Conservation (phyloP, 2,113 vertebrate genomes). For the Cyanoliseus patagonus region DNA sequence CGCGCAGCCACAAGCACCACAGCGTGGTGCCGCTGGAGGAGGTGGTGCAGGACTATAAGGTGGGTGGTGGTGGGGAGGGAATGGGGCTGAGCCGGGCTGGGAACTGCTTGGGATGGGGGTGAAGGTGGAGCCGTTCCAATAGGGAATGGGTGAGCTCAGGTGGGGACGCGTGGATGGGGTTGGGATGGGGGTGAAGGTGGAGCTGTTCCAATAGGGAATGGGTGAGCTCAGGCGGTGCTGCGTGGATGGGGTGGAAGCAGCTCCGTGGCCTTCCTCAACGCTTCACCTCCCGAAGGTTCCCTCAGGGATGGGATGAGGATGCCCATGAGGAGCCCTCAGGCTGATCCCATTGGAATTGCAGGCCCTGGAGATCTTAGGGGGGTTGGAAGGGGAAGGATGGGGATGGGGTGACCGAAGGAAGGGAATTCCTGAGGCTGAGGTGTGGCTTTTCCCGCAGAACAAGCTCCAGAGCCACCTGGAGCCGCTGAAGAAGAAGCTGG, state of each 20-base stretch:
- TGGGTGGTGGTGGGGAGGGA: neutral
- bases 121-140: no score
- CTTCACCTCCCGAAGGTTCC: neutral
- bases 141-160: no score
- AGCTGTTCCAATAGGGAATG: neutral
- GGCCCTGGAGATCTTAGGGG: neutral
- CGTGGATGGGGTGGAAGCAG: neutral
- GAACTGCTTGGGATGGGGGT: no score
- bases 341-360: neutral
- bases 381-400: no score
- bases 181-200: no score
- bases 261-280: neutral
- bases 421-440: neutral
- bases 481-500: conserved; percentile 71
- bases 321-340: neutral
- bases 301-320: neutral
- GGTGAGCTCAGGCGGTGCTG: neutral
- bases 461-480: conserved; percentile 76
- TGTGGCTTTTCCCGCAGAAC: conserved; percentile 14
- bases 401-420: fast-evolving
- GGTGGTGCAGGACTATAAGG: conserved; percentile 70
- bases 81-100: no score
- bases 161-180: fast-evolving
- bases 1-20: conserved; percentile 61
- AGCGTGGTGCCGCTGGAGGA: conserved; percentile 73